These are phyloP conservation scores for Pithys albifrons DNA, from an alignment of 2,113 vertebrate species.

Conservation along the genomic window DNA sequence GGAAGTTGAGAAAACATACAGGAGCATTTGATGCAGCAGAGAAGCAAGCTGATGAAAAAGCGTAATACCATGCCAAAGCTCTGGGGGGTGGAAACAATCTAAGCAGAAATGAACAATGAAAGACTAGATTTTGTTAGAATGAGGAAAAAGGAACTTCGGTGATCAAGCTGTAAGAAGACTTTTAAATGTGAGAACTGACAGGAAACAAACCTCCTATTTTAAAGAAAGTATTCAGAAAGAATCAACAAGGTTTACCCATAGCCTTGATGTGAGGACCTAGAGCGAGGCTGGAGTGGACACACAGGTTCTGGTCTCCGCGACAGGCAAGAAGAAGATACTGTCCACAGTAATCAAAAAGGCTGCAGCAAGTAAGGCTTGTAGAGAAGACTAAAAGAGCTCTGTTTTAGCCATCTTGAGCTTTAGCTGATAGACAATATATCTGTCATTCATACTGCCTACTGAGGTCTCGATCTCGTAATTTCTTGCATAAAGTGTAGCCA, in stretches of 20 bases:
- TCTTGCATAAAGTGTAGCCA: neutral
- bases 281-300: conserved; percentile 21
- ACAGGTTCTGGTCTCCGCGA: neutral
- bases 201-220: neutral
- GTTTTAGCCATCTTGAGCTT: conserved; percentile 64
- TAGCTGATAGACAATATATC: conserved; percentile 14
- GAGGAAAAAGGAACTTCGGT: neutral
- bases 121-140: neutral
- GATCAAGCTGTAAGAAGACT: neutral
- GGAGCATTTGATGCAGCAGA: neutral
- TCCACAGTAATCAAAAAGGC: conserved; percentile 24
- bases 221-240: conserved; percentile 21
- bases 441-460: neutral
- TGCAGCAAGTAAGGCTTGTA: conserved; percentile 33
- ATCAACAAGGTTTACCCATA: conserved; percentile 47
- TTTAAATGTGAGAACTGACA: neutral
- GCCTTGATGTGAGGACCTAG: conserved; percentile 28
- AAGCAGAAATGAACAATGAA: neutral
- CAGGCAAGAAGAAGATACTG: conserved; percentile 38
- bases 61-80: neutral
- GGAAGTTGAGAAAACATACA: neutral
- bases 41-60: neutral
- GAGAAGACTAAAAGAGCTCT: conserved; percentile 32
- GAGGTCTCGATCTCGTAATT: neutral
- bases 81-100: neutral